These are phyloP conservation scores for Holotrichia oblita DNA, from an alignment of 1,140 invertebrate species.

Conservation along the genomic window DNA sequence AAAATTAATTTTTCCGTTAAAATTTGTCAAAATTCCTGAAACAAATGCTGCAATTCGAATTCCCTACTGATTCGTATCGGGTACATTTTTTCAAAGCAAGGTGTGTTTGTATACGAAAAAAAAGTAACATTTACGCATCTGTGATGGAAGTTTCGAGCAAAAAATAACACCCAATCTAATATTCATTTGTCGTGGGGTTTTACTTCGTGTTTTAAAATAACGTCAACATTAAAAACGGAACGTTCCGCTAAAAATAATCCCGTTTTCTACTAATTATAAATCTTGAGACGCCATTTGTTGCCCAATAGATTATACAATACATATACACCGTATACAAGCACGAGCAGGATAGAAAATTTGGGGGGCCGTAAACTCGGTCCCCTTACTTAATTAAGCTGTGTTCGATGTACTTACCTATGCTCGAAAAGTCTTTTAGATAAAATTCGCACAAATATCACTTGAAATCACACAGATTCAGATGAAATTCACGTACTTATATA, in stretches of 20 bases:
- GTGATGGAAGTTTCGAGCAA: background rate
- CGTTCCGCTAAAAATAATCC: conserved; percentile 19
- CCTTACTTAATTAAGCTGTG: background rate
- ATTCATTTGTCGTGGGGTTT: background rate
- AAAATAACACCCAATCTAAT: background rate
- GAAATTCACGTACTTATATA: conserved; percentile 54
- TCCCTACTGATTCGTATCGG: background rate
- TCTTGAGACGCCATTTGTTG: conserved; percentile 36
- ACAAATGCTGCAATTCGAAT: background rate
- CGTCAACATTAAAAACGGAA: background rate
- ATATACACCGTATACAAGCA: background rate
- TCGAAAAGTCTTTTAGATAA: conserved; percentile 56
- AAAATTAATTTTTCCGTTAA: too few species aligned
- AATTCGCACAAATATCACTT: conserved; percentile 60
- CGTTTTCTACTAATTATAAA: background rate
- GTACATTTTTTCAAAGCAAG: background rate
- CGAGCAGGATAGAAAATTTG: background rate
- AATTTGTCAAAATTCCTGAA: background rate
- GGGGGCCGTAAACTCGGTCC: background rate
- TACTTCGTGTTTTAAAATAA: background rate
- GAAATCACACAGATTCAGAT: conserved; percentile 57
- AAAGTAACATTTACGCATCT: background rate
- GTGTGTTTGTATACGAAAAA: background rate
- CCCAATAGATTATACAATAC: conserved; percentile 36
- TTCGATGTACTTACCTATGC: conserved; percentile 51